Conservation (phyloP, 2,113 vertebrate species). For the Podocnemis expansa region DNA sequence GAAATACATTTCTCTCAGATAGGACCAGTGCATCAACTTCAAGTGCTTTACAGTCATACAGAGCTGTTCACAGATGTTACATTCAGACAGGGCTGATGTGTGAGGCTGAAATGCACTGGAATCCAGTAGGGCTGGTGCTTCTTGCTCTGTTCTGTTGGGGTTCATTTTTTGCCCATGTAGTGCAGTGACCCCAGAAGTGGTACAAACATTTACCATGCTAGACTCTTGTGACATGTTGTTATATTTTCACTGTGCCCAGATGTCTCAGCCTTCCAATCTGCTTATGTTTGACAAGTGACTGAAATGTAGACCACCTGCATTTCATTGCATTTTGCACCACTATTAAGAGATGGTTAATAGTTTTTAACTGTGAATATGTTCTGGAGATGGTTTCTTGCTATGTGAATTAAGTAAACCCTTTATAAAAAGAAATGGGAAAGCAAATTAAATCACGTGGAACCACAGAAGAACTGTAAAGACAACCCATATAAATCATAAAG, state of each 20-base stretch:
- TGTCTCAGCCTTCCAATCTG: not conserved
- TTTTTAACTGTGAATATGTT: not conserved
- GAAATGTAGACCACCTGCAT: not conserved
- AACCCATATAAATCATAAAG: not conserved
- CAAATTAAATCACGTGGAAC: not conserved
- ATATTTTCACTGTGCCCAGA: not conserved
- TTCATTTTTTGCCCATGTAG: not conserved
- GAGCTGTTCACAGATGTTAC: not conserved
- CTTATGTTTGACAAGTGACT: not conserved
- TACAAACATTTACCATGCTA: not conserved
- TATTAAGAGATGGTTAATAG: not conserved
- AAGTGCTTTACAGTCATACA: accelerated
- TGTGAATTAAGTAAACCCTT: not conserved
- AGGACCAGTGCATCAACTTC: not conserved
- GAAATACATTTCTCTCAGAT: not conserved
- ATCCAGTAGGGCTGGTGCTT: not conserved
- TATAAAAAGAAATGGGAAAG: not conserved
- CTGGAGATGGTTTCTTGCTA: not conserved
- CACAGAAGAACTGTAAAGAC: not conserved
- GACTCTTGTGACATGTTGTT: not conserved
- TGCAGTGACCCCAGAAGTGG: not conserved
- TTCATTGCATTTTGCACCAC: not conserved
- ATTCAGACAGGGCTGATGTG: not conserved
- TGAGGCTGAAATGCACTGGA: not conserved
- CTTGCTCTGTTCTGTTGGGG: not conserved